Evolutionary conservation across 2,888 invertebrate genomes (phyloP).

Genomic region (Drosophila barbarae): DNA sequence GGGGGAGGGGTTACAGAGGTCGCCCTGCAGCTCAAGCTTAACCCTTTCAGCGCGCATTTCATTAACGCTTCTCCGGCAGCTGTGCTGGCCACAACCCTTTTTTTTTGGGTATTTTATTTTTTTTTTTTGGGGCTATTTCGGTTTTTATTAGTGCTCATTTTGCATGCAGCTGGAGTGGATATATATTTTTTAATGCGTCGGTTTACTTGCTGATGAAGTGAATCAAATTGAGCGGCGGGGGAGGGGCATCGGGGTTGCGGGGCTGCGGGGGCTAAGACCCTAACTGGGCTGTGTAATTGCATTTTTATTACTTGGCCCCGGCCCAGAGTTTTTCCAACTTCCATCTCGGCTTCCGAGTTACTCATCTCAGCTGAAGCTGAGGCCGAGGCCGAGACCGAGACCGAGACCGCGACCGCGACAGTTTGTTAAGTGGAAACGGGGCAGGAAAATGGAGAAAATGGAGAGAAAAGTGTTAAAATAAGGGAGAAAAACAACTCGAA

Average conservation of each 20-base stretch:
- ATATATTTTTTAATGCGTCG: slow-evolving; percentile 68
- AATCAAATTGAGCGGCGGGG: slow-evolving; percentile 60
- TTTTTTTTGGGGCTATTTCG: slow-evolving; percentile 16
- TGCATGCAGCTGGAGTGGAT: slow-evolving; percentile 56
- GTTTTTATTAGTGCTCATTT: slow-evolving; percentile 57
- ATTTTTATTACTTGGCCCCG: slow-evolving; percentile 72
- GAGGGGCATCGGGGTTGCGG: neutral
- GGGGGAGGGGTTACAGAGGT: slow-evolving; percentile 11
- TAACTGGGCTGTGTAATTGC: slow-evolving; percentile 67
- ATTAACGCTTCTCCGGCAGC: slow-evolving; percentile 27
- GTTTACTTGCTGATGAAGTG: slow-evolving; percentile 75
- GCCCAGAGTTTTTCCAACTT: slow-evolving; percentile 21
- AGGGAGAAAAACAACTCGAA: slow-evolving; percentile 17
- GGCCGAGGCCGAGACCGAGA: slow-evolving; percentile 19
- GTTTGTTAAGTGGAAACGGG: slow-evolving; percentile 61
- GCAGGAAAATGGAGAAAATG: neutral
- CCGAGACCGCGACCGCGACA: slow-evolving; percentile 59
- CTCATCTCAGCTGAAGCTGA: slow-evolving; percentile 22
- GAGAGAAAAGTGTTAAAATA: slow-evolving; percentile 6
- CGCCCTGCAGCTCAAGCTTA: slow-evolving; percentile 34
- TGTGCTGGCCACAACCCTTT: slow-evolving; percentile 17
- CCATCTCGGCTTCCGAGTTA: slow-evolving; percentile 14
- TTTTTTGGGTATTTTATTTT: slow-evolving; percentile 13
- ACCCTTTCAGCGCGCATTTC: slow-evolving; percentile 69
- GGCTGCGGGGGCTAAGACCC: slow-evolving; percentile 19